Evolutionary conservation across 2,113 vertebrate species (phyloP), one percentile per base, ranked within the genome.

Genomic region (Galemys pyrenaicus): DNA sequence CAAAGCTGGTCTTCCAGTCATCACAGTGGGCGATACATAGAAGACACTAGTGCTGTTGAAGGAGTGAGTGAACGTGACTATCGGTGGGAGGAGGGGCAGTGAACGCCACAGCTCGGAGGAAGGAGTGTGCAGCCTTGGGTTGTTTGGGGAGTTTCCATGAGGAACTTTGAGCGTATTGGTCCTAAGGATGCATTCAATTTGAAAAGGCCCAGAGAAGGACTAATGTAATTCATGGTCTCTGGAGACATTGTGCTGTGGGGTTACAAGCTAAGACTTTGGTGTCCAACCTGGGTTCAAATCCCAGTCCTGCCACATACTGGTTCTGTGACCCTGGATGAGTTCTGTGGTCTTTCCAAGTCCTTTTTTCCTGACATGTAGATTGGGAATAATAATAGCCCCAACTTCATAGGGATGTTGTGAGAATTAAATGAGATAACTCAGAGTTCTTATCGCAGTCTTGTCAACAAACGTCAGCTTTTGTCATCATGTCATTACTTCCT

Each of bases 341-440:
- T 91, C 74, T 24, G 24, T 1, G 56, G 17, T 30, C 74, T 77
- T 88, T 80, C 37, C 1, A n/a, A 68, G 58, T 24, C 37, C 82
- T 84, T 79, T 28, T 74, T 87, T 84, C 67, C 77, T 94, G 19
- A 77, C 30, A 22, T 80, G 6, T 92, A 83, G 92, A 81, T 81
- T 41, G 51, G 30, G n/a, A 49, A 39, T 83, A 83, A 79, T 68
- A 35, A 60, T 79, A 44, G 68, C 78, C 41, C 3, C 51, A 80
- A 24, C 65, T 86, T 86, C 11, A 22, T 51, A 85, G 44, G 12
- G 39, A 46, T 68, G 15, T 85, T 65, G 9, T 89, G 32, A 89
- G 39, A 84, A 89, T 94, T 89, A 86, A 73, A 88, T 88, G 16
- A 88, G 44, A 15, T 83, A 83, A 87, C 80, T 87, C 44, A 92